phyloP scores from a whole-genome alignment of 2,797 vertebrate genomes.

The Siniperca undulata region DNA sequence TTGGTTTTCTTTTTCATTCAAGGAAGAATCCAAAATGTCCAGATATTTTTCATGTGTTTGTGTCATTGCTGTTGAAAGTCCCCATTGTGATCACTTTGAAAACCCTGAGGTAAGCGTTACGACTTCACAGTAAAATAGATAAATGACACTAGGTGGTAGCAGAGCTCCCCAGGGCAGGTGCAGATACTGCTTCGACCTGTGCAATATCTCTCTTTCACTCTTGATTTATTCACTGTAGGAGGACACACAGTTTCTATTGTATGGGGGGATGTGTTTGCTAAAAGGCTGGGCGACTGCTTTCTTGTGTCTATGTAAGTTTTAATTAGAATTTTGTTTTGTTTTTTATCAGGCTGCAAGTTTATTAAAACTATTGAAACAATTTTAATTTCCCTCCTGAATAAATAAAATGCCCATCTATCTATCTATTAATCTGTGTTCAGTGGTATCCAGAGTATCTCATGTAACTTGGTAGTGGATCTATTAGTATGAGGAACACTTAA shows the following conservation, averaged over 20 bases:
- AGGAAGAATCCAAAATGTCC: background rate
- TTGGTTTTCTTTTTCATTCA: background rate
- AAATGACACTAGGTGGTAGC: slow-evolving; percentile 82
- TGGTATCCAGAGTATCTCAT: slow-evolving; percentile 37
- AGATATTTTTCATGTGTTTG: slow-evolving; percentile 1
- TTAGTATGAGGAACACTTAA: slow-evolving; percentile 64
- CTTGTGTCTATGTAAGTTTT: slow-evolving; percentile 8
- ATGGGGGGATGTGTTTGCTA: background rate
- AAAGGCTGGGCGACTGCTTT: slow-evolving; percentile 10
- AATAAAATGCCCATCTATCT: slow-evolving; percentile 30
- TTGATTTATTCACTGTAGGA: slow-evolving; percentile 54
- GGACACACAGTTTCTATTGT: slow-evolving; percentile 23
- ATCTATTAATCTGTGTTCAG: slow-evolving; percentile 40
- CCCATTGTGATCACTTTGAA: slow-evolving; percentile 18
- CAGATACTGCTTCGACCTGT: slow-evolving; percentile 44
- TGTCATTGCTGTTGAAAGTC: slow-evolving; percentile 15
- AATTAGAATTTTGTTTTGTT: slow-evolving; percentile 19
- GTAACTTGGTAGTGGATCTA: slow-evolving; percentile 62
- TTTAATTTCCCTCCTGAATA: slow-evolving; percentile 25
- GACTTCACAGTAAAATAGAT: slow-evolving; percentile 62
- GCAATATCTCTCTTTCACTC: slow-evolving; percentile 57
- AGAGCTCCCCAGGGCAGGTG: slow-evolving; percentile 70
- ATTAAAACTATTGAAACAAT: background rate
- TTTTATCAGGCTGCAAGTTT: slow-evolving; percentile 6
- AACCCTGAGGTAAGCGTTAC: slow-evolving; percentile 45